Conservation (phyloP, 2,113 vertebrate genomes). For the Microcebus jonahi region DNA sequence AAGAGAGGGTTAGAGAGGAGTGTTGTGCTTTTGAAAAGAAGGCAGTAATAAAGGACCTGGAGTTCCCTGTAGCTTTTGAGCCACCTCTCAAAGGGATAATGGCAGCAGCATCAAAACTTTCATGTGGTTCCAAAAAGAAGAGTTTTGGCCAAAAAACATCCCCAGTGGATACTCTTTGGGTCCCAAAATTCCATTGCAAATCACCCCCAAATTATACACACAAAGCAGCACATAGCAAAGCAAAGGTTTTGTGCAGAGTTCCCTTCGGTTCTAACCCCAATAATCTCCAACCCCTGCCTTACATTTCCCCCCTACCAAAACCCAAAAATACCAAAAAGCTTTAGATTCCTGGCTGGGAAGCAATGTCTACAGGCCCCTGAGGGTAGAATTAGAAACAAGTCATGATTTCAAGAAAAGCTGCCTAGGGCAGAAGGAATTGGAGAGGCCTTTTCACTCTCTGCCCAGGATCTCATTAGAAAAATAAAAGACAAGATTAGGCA, state of each 20-base stretch:
- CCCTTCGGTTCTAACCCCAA: neutral
- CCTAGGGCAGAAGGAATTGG: constrained; percentile 46
- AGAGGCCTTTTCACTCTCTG: constrained; percentile 46
- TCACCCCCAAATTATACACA: constrained; percentile 41
- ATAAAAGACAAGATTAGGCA: constrained; percentile 52
- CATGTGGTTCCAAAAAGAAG: constrained; percentile 57
- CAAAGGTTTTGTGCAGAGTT: constrained; percentile 17
- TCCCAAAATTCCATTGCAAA: constrained; percentile 69
- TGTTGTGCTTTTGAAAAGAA: constrained; percentile 60
- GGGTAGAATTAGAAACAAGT: constrained; percentile 44
- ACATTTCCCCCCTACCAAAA: neutral
- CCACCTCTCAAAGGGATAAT: constrained; percentile 18
- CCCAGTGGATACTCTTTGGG: constrained; percentile 55
- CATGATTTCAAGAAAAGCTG: constrained; percentile 55
- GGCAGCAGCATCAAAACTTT: constrained; percentile 68
- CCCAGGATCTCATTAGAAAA: constrained; percentile 30
- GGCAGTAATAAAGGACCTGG: constrained; percentile 29
- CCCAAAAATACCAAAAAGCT: neutral
- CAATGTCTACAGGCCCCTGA: constrained; percentile 47
- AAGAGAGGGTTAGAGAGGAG: neutral
- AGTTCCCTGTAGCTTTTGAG: constrained; percentile 56
- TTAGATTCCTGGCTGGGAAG: constrained; percentile 41
- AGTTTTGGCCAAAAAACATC: constrained; percentile 45
- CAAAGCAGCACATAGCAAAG: constrained; percentile 63
- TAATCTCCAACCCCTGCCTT: neutral